These are phyloP conservation scores for Sebastes taczanowskii DNA, from an alignment of 2,797 vertebrate species.

Conservation along the genomic window DNA sequence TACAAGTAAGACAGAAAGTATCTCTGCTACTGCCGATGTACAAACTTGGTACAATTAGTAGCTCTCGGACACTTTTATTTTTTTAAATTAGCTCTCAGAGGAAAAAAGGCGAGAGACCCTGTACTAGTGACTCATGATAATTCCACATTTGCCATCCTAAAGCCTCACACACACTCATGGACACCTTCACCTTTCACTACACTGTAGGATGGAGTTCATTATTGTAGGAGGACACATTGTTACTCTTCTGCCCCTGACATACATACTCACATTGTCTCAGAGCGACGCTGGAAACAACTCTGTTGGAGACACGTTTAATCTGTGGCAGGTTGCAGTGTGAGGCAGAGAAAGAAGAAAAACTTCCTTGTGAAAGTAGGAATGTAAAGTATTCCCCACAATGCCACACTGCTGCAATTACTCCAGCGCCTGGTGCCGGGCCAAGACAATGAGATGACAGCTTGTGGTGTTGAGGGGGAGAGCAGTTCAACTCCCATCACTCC, in stretches of 20 bases:
- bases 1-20: not conserved
- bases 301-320: slow-evolving; percentile 68
- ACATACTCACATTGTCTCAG: slow-evolving; percentile 37
- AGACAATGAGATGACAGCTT: slow-evolving; percentile 80
- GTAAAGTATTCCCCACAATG: slow-evolving; percentile 82
- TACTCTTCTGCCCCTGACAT: slow-evolving; percentile 11
- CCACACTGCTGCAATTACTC: slow-evolving; percentile 81
- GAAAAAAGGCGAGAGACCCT: not conserved
- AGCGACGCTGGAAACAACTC: slow-evolving; percentile 58
- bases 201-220: slow-evolving; percentile 22
- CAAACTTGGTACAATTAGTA: not conserved
- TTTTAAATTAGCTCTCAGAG: not conserved
- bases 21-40: not conserved
- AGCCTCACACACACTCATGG: not conserved
- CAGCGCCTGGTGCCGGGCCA: slow-evolving; percentile 77
- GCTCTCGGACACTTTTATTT: not conserved
- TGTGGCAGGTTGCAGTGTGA: slow-evolving; percentile 67
- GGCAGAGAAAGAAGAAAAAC: slow-evolving; percentile 66
- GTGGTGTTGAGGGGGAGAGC: slow-evolving; percentile 62
- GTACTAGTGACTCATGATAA: not conserved
- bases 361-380: slow-evolving; percentile 83
- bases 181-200: not conserved
- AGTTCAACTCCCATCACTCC: slow-evolving; percentile 57
- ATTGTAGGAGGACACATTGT: slow-evolving; percentile 17
- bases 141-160: slow-evolving; percentile 5